Base-by-base conservation (phyloP, 2,113 vertebrate species). In the Corythaeola cristata region DNA sequence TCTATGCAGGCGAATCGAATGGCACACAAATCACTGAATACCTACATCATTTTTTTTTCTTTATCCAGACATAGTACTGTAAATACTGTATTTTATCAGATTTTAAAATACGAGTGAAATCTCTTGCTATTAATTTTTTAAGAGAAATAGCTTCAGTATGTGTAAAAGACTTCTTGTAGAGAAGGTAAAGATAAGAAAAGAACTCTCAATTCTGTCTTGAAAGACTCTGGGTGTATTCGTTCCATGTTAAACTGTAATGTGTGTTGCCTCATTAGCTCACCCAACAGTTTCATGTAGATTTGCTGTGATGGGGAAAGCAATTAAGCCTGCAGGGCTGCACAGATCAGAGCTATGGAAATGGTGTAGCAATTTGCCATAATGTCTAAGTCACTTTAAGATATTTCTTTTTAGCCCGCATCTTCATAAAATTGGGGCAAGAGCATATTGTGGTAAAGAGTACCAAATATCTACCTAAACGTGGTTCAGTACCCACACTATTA, bases 281-380 rank as follows among this genome's bases (percentile, higher is more conserved):
- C 44, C 33, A 88, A 67, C 47, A 77, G 81, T 78, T 95, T 93
- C 53, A 64, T 90, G 64, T 87, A 69, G 67, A 59, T 94, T 92
- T 87, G 15, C 69, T 67, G 33, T 87, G 52, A 79, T 58, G 66
- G 67, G 78, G 67, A 89, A 86, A 62, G 72, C 89, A 90, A 73
- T 91, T 94, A 96, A 94, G 62, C 81, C 75, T 91, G n/a, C 71
- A 73, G 77, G 76, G 52, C 90, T 89, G 45, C 73, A 74, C 49
- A 90, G 76, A 90, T 93, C 83, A 94, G 75, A 95, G 58, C 75
- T 90, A 49, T 93, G 75, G 90, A 96, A 93, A 88, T 93, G 32
- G 41, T 67, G 41, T 66, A 94, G 69, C 71, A 91, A 79, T 95
- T 95, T 94, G 56, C 60, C 69, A 19, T 92, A 60, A 75, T 67